Evolutionary conservation across 2,113 vertebrate species (phyloP), one percentile per base, ranked within the genome.

Genomic region (Hippocampus abdominalis): DNA sequence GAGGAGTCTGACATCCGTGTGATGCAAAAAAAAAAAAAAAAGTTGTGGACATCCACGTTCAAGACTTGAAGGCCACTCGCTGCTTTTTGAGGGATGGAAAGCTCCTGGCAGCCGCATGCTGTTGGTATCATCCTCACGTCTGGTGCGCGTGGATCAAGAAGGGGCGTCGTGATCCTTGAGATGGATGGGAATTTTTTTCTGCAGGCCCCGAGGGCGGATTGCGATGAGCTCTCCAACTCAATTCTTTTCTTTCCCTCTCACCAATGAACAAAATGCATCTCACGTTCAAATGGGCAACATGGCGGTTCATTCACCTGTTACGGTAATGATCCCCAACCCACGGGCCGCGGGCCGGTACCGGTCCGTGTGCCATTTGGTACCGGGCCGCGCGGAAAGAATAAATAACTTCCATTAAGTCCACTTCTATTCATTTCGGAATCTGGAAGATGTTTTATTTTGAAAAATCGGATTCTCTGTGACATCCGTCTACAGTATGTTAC

Each of bases 41-140:
- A 15, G 42, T 57, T 57, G 54, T 6, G 54, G 25, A 27, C 54
- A 23, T 25, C 12, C 23, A 4, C 12, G 54, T 23, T 65, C 54
- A 61, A 68, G 16, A 25, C 39, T 67, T 53, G 46, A 20, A 51
- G 6, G 20, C 20, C 10, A 42, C 15, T 48, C 16, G 13, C 27
- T 56, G 70, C 68, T 83, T 65, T 65, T 25, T 39, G 57, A 54
- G 56, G n/a, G 4, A 60, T 18, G 57, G 27, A 32, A 8, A 2
- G 15, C 16, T 18, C 15, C 27, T 2, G 54, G 54, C 23, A 15
- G 23, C 23, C 57, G 9, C 6, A 2, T 18, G 13, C 27, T 18
- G 32, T 84, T 79, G 73, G 81, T 70, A 80, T 72, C 64, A 0
- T 4, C 21, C 65, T 82, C 82, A 86, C 77, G 79, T 84, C 82